Percentiles rank a stretch among this genome's conserved stretches.
phyloP scores from a whole-genome alignment of 2,113 vertebrate genomes.

The Peucedramus taeniatus region DNA sequence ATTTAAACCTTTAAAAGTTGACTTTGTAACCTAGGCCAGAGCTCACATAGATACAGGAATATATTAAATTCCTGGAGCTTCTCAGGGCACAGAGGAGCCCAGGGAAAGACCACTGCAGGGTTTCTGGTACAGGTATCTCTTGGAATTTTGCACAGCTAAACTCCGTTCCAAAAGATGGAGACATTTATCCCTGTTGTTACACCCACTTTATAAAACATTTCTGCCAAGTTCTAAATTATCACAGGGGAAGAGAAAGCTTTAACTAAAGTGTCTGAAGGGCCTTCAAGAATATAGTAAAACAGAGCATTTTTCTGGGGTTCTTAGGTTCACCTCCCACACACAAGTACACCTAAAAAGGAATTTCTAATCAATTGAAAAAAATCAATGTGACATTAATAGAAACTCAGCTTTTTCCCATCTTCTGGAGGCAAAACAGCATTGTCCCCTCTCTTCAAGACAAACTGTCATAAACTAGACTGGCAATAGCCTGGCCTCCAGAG shows the following conservation, averaged over 20 bases:
- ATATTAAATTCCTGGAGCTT: background rate
- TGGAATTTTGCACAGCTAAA: background rate
- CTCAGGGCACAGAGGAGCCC: background rate
- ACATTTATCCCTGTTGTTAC: background rate
- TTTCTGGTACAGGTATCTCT: background rate
- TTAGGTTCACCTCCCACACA: background rate
- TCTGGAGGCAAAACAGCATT: background rate
- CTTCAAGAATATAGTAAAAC: background rate
- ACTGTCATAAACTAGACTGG: background rate
- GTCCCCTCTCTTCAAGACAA: background rate
- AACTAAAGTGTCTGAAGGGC: background rate
- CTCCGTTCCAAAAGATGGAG: background rate
- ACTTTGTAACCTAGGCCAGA: background rate
- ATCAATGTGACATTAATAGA: background rate
- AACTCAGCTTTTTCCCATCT: background rate
- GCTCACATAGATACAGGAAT: background rate
- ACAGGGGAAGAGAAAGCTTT: background rate
- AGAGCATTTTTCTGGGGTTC: background rate
- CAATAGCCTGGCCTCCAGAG: background rate
- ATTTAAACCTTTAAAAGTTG: background rate
- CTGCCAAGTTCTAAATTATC: background rate
- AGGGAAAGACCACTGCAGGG: background rate
- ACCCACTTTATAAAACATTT: background rate
- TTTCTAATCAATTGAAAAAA: background rate
- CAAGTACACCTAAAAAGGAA: background rate